Evolutionary conservation across 2,797 vertebrate genomes (phyloP).

Genomic region (Pangasius sanitwongsei): DNA sequence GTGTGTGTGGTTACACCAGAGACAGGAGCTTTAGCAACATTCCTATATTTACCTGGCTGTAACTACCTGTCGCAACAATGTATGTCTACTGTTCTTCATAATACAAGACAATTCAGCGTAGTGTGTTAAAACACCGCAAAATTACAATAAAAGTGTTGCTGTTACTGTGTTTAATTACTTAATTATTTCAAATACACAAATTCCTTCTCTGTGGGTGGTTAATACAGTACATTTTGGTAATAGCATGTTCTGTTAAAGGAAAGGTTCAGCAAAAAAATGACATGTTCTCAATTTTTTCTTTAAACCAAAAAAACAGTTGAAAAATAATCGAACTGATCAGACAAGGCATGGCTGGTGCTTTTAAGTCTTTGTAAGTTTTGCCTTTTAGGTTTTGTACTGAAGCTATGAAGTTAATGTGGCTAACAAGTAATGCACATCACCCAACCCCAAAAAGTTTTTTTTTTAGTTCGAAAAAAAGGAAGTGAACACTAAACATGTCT

Average conservation of each 20-base stretch:
- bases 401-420: neutral
- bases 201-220: neutral
- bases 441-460: no score
- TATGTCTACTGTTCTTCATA: neutral
- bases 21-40: neutral
- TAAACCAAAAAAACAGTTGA: neutral
- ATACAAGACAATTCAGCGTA: neutral
- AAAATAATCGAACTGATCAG: neutral
- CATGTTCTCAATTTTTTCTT: neutral
- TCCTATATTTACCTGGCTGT: neutral
- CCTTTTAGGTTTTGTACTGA: neutral
- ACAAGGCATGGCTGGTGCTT: neutral
- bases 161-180: neutral
- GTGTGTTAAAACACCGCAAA: neutral
- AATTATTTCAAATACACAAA: neutral
- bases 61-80: neutral
- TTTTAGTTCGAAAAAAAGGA: neutral
- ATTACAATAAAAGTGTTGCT: neutral
- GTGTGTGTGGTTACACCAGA: constrained; percentile 4
- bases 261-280: neutral
- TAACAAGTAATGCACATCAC: neutral
- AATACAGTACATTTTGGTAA: neutral
- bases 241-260: neutral
- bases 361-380: neutral
- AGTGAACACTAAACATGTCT: neutral